Percentiles rank a stretch among this genome's conserved stretches.
Evolutionary conservation across 2,113 vertebrate genomes (phyloP).

Genomic region (Perognathus longimembris): DNA sequence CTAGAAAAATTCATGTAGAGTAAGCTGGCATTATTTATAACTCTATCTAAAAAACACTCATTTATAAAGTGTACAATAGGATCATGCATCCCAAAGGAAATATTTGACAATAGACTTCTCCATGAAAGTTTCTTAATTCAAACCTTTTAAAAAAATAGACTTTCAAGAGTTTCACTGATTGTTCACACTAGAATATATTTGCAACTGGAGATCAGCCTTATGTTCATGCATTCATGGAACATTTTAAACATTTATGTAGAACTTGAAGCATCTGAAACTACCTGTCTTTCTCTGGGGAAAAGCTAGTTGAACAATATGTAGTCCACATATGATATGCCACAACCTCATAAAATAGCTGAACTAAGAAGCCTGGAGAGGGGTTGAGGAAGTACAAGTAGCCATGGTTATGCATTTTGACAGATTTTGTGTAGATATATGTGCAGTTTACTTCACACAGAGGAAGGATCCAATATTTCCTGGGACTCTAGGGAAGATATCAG

Average conservation of each 20-base stretch:
- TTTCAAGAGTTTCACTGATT: slow-evolving; percentile 24
- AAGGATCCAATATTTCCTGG: neutral
- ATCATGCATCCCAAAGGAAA: neutral
- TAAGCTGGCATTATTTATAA: neutral
- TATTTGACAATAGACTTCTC: slow-evolving; percentile 13
- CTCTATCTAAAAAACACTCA: neutral
- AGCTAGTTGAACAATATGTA: neutral
- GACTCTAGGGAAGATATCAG: neutral
- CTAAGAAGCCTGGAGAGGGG: neutral
- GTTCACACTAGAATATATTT: neutral
- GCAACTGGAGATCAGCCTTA: neutral
- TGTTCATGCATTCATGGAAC: slow-evolving; percentile 36
- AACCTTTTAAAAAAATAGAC: neutral
- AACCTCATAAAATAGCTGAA: neutral
- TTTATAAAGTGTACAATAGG: neutral
- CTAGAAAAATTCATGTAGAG: neutral
- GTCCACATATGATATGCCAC: neutral
- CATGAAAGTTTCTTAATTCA: neutral
- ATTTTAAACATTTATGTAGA: slow-evolving; percentile 55
- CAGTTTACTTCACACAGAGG: neutral
- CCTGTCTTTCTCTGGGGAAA: neutral
- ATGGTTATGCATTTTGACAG: neutral
- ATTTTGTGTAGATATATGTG: neutral
- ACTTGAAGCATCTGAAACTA: slow-evolving; percentile 1
- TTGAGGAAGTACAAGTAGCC: neutral